Percentiles rank a stretch among this genome's conserved stretches.
These are phyloP conservation scores for Mustela lutreola DNA, from an alignment of 2,113 vertebrate genomes.

Conservation along the genomic window DNA sequence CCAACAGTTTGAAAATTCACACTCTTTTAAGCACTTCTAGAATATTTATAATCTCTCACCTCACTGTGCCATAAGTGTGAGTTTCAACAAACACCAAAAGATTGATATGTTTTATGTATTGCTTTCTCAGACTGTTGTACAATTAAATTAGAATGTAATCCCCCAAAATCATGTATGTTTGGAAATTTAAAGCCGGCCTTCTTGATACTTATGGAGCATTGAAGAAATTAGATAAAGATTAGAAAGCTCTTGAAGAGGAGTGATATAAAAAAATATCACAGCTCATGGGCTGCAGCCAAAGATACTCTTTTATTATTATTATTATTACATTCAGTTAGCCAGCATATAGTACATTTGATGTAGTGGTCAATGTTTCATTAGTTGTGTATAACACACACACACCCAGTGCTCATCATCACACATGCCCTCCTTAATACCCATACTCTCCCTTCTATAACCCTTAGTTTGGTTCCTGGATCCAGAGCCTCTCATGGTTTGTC, in stretches of 20 bases:
- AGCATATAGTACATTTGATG: no score
- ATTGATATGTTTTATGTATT: background rate
- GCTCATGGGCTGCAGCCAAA: background rate
- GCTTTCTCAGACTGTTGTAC: background rate
- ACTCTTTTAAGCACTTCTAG: background rate
- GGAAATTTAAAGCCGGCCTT: background rate
- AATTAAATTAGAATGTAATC: background rate
- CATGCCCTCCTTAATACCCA: no score
- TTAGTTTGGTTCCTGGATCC: no score
- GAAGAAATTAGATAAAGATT: background rate
- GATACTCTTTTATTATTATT: background rate
- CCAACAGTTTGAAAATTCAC: background rate
- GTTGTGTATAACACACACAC: no score
- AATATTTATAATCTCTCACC: background rate
- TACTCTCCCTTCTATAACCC: no score
- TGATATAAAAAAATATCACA: background rate
- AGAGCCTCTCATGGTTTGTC: no score
- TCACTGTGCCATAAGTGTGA: background rate
- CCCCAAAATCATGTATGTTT: background rate
- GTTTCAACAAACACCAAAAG: conserved; percentile 5
- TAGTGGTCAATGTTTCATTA: no score
- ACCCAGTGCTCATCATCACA: no score
- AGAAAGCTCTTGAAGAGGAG: background rate
- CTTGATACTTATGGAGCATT: background rate
- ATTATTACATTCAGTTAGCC: no score